Base-by-base conservation (phyloP, 2,888 invertebrate species). In the Rhodophaea formosa region DNA sequence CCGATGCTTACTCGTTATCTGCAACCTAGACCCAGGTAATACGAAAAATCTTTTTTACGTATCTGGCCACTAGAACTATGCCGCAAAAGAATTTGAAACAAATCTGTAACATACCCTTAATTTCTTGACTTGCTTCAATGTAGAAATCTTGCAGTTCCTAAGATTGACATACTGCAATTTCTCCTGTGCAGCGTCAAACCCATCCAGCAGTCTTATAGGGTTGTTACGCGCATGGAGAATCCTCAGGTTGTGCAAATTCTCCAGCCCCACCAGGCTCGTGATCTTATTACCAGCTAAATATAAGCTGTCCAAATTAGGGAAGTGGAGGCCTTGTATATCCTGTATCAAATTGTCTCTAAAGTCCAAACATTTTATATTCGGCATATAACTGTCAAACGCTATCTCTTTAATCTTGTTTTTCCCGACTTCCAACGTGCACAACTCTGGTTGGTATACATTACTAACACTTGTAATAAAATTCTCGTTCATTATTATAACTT, bases 261-360 rank as follows among this genome's bases (percentile, higher is more conserved):
- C 91, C n/a, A 96, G 67, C 3, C 94, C 94, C 44, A 92, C 87
- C n/a, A 96, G 72, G 16, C 75, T 84, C 0, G 86, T 87, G 52
- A 97, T 93, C 43, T 94, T 94, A 79, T 97, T 97, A 56, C 95
- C 93, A 51, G 95, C 95, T 59, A 97, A 80, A 78, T 96, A 97
- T 0, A 97, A 83, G 66, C 95, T 94, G 68, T 95, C 94, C 62
- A 97, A 64, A 32, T 79, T 84, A 0, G 86, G 80, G 47, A 93
- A 93, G 60, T 91, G 80, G 0, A 88, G 72, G 52, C 91, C 86
- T 0, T 75, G 67, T 0, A 93, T 79, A 17, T 92, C 91, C 7
- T 76, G 72, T n/a, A 90, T 79, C 1, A 77, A 62, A 70, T 94
- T 92, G 52, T 93, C 85, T 55, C 92, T 79, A 42, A 94, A 80